Conservation (phyloP, 53 echinoderm and acorn worm species). For the Zoroaster sp. region DNA sequence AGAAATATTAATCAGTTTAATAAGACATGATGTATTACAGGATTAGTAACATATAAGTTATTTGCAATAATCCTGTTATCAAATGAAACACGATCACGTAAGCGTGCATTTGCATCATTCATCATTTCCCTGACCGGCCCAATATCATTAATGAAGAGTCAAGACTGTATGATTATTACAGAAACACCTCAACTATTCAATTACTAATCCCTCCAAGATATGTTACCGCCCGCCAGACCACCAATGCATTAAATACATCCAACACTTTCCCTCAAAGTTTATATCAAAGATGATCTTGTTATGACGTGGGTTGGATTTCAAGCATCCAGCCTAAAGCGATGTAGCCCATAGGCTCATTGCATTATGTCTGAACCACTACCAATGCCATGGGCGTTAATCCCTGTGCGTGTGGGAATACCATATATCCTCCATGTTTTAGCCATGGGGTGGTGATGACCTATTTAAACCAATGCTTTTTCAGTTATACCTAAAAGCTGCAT, state of each 20-base stretch:
- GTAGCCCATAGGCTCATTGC: not conserved
- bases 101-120: slow-evolving; percentile 16
- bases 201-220: not conserved
- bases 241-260: not conserved
- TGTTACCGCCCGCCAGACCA: not conserved
- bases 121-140: not conserved
- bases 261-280: not conserved
- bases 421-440: not conserved
- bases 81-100: slow-evolving; percentile 22
- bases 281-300: not conserved
- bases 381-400: not conserved
- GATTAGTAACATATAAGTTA: too few species aligned
- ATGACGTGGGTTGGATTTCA: not conserved
- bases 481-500: not conserved
- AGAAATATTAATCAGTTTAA: not conserved
- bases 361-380: not conserved
- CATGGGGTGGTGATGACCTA: not conserved
- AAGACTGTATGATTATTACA: not conserved
- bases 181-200: not conserved
- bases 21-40: not conserved
- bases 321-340: not conserved
- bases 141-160: slow-evolving; percentile 1
- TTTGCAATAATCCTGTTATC: slow-evolving; percentile 26
- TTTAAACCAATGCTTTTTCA: not conserved
- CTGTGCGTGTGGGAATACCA: not conserved